Percentiles rank a stretch among this genome's conserved stretches.
Conservation (phyloP, 2,113 vertebrate genomes). For the Rana temporaria region DNA sequence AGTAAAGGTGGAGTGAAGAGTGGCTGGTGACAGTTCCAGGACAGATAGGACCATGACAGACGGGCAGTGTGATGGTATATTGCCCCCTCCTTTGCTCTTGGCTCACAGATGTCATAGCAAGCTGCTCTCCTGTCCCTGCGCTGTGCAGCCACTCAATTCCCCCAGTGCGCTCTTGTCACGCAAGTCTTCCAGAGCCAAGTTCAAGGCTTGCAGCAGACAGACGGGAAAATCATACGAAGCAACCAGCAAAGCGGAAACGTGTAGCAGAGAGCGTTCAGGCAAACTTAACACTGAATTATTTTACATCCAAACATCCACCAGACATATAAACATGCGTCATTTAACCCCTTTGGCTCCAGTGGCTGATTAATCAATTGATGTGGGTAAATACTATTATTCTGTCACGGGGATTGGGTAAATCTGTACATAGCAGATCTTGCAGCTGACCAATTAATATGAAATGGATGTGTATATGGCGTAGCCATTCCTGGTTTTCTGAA, state of each 20-base stretch:
- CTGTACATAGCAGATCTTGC: too few relatives aligned
- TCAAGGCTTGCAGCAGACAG: slow-evolving; percentile 31
- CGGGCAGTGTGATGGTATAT: neutral
- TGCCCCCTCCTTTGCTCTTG: neutral
- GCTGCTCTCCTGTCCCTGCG: slow-evolving; percentile 38
- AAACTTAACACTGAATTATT: slow-evolving; percentile 2
- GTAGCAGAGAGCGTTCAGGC: slow-evolving; percentile 17
- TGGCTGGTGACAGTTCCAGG: slow-evolving; percentile 31
- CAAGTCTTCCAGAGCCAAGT: slow-evolving; percentile 38
- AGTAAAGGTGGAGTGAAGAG: neutral
- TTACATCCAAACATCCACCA: neutral
- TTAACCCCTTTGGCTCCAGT: slow-evolving; percentile 5
- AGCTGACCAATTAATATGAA: too few relatives aligned
- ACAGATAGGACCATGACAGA: slow-evolving; percentile 34
- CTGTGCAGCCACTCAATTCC: slow-evolving; percentile 28
- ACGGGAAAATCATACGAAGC: slow-evolving; percentile 18
- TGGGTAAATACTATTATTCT: too few relatives aligned
- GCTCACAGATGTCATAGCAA: slow-evolving; percentile 48
- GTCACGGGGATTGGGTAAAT: too few relatives aligned
- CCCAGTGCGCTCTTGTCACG: slow-evolving; percentile 49
- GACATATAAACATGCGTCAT: neutral
- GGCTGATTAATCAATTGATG: too few relatives aligned
- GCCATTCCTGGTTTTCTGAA: too few relatives aligned
- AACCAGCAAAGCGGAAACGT: slow-evolving; percentile 30
- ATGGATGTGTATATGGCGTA: too few relatives aligned